phyloP scores from a whole-genome alignment of 2,797 vertebrate species.

The Graptemys geographica region DNA sequence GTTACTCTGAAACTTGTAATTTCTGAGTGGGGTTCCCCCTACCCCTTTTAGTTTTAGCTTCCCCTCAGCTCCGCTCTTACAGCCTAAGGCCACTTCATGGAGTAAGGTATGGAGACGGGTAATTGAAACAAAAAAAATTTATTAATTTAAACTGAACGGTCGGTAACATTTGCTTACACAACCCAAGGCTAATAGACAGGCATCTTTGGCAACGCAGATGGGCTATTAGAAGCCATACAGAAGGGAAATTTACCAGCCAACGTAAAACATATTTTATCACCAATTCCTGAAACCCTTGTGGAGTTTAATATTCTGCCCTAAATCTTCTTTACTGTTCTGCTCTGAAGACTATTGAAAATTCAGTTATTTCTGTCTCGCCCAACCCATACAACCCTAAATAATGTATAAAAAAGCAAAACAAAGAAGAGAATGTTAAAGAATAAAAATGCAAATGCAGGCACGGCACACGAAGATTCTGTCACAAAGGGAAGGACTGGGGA shows the following conservation, averaged over 20 bases:
- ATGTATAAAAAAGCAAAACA: constrained; percentile 73
- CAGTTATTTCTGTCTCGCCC: constrained; percentile 69
- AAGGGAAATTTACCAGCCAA: neutral
- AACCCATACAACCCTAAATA: constrained; percentile 68
- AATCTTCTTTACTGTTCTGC: constrained; percentile 67
- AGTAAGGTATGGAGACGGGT: neutral
- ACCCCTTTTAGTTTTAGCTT: neutral
- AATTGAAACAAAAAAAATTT: neutral
- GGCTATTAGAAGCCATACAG: neutral
- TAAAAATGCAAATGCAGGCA: constrained; percentile 13
- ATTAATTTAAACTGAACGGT: neutral
- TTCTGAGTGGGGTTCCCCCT: too few relatives aligned
- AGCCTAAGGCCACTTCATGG: rapidly evolving
- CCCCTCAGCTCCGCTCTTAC: neutral
- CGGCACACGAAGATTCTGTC: constrained; percentile 15
- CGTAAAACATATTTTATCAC: neutral
- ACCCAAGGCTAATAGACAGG: neutral
- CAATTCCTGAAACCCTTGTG: constrained; percentile 28
- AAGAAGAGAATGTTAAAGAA: constrained; percentile 52
- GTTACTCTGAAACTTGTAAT: too few relatives aligned
- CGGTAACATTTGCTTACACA: neutral
- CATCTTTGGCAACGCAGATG: neutral
- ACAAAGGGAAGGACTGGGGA: neutral
- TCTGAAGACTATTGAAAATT: constrained; percentile 67
- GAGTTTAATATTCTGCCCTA: constrained; percentile 72